These are phyloP conservation scores for Limnephilus marmoratus DNA, from an alignment of 2,888 invertebrate genomes.

Conservation along the genomic window DNA sequence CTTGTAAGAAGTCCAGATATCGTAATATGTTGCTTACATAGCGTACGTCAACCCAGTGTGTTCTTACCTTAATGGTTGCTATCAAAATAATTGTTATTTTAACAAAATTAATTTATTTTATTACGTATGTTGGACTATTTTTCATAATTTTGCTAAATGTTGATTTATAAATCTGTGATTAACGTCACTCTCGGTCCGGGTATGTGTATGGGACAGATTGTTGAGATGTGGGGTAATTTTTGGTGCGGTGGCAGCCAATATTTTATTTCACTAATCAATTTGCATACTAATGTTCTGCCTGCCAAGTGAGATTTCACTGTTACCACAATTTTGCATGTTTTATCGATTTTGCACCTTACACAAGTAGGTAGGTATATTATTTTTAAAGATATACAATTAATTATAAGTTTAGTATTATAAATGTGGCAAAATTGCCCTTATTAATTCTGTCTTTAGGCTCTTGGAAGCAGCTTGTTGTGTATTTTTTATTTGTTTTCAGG, in stretches of 20 bases:
- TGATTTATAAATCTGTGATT: background rate
- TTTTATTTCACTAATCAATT: background rate
- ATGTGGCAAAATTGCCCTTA: background rate
- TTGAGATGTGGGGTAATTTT: background rate
- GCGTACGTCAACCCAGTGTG: no score
- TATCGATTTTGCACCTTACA: background rate
- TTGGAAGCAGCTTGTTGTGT: background rate
- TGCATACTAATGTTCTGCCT: background rate
- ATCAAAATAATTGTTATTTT: background rate
- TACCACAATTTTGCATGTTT: slow-evolving; percentile 10
- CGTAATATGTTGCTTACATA: no score
- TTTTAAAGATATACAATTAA: background rate
- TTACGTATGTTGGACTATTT: background rate
- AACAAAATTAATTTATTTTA: background rate
- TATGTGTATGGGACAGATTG: background rate
- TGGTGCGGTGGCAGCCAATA: background rate
- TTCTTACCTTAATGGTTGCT: no score
- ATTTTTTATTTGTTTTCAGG: background rate
- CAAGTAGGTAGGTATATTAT: background rate
- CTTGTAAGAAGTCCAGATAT: no score
- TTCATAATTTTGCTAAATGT: background rate
- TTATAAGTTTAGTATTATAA: background rate
- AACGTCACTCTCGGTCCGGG: background rate
- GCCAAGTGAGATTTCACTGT: background rate
- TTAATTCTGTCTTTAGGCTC: background rate